phyloP scores from a whole-genome alignment of 2,113 vertebrate genomes.

The Globicephala melas region DNA sequence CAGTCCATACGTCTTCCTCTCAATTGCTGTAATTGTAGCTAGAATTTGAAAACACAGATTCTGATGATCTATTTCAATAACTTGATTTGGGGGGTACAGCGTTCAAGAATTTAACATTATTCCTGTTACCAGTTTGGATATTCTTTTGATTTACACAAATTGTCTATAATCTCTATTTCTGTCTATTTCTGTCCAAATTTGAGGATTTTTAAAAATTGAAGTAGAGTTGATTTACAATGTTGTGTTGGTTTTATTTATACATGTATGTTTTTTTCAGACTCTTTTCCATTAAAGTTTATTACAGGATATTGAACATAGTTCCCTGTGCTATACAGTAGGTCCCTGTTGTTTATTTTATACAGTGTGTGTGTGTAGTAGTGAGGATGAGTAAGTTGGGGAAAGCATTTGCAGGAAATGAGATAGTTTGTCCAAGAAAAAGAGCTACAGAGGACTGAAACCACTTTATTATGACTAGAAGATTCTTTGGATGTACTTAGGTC shows the following conservation, averaged over 20 bases:
- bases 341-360: not conserved
- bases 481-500: not conserved
- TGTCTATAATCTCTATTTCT: not conserved
- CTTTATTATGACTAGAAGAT: not conserved
- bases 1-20: not conserved
- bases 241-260: not conserved
- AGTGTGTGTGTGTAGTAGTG: not conserved
- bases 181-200: not conserved
- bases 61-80: not conserved
- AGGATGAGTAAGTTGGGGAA: not conserved
- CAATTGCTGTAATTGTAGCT: constrained; percentile 14
- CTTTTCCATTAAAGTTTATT: not conserved
- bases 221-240: not conserved
- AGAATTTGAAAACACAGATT: constrained; percentile 17
- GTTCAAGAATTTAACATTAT: not conserved
- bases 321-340: not conserved
- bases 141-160: not conserved
- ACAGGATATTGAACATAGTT: not conserved
- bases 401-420: not conserved
- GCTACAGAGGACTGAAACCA: not conserved
- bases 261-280: not conserved
- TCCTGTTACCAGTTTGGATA: not conserved
- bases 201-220: not conserved
- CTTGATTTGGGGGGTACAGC: not conserved
- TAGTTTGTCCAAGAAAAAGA: not conserved